phyloP scores from a whole-genome alignment of 1,140 invertebrate genomes.

The Sitobion miscanthi region DNA sequence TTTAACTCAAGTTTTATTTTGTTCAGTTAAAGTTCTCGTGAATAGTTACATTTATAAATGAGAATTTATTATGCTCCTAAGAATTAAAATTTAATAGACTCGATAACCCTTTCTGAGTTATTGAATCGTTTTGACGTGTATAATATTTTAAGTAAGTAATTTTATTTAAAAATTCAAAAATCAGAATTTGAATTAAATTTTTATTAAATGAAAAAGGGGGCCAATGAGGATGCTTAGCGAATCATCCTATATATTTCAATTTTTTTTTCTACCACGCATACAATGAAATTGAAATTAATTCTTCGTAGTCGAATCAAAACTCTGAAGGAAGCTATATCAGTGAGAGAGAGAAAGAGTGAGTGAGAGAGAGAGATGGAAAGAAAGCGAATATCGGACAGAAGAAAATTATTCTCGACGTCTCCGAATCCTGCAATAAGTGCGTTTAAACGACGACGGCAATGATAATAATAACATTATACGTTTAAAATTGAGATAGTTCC shows the following conservation, averaged over 20 bases:
- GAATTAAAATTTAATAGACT: background rate
- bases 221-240: too few species aligned
- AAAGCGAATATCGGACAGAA: background rate
- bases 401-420: background rate
- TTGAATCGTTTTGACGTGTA: background rate
- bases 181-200: too few species aligned
- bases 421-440: background rate
- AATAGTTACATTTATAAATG: background rate
- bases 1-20: conserved; percentile 12
- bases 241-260: too few species aligned
- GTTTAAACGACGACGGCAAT: background rate
- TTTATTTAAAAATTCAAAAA: too few species aligned
- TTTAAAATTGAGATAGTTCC: background rate
- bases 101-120: background rate
- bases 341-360: background rate
- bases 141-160: too few species aligned
- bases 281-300: too few species aligned
- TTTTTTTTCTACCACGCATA: too few species aligned
- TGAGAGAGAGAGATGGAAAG: background rate
- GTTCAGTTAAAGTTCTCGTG: background rate
- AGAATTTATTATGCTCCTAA: background rate
- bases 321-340: background rate
- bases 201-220: too few species aligned
- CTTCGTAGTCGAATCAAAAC: background rate
- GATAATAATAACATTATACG: background rate